Percentiles rank a stretch among this genome's conserved stretches.
Evolutionary conservation across 2,113 vertebrate genomes (phyloP).

Genomic region (Formicarius rufipectus): DNA sequence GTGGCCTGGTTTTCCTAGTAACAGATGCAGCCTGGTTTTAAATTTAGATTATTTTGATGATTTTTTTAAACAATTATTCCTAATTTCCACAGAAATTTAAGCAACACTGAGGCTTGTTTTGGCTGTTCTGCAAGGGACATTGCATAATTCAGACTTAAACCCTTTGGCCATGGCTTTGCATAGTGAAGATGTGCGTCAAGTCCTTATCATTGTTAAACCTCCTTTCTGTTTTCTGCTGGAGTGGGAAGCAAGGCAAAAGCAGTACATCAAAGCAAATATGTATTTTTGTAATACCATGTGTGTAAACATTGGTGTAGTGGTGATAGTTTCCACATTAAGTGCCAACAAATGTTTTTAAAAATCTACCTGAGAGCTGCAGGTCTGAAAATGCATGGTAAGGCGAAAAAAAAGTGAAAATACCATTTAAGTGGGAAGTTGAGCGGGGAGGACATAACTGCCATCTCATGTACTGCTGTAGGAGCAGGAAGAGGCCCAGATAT

Average conservation of each 20-base stretch:
- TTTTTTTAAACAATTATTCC: neutral
- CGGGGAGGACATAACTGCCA: neutral
- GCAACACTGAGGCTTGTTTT: slow-evolving; percentile 1
- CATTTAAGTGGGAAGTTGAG: neutral
- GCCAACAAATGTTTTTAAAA: neutral
- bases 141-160: neutral
- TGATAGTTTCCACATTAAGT: neutral
- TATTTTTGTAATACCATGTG: neutral
- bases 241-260: neutral
- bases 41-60: neutral
- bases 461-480: neutral
- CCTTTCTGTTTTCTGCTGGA: neutral
- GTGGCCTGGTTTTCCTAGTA: neutral
- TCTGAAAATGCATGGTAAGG: neutral
- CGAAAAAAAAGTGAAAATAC: neutral
- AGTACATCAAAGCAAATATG: neutral
- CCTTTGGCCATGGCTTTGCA: neutral
- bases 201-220: neutral
- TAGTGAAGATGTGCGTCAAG: neutral
- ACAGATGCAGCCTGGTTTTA: neutral
- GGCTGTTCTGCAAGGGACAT: neutral
- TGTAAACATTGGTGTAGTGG: slow-evolving; percentile 16
- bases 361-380: neutral
- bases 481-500: neutral
- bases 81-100: neutral